phyloP scores from a whole-genome alignment of 2,113 vertebrate genomes.

The Archocentrus centrarchus region DNA sequence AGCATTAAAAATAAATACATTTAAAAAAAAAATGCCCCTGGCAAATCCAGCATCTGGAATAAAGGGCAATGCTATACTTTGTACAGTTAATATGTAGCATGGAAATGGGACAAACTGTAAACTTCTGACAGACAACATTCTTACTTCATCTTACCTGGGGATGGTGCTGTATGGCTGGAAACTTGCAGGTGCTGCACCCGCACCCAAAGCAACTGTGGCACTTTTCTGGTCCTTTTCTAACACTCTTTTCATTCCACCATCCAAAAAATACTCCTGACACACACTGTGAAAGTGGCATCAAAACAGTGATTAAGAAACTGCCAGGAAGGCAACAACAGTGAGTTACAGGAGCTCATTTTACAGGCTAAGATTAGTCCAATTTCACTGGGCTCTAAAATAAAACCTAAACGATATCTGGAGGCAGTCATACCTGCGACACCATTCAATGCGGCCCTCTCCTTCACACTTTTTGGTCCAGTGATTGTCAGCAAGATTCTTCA shows the following conservation, averaged over 20 bases:
- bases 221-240: slow-evolving; percentile 96
- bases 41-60: not conserved
- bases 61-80: not conserved
- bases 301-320: not conserved
- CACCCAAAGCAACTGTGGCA: slow-evolving; percentile 78
- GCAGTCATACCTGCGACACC: slow-evolving; percentile 93
- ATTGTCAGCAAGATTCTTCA: slow-evolving; percentile 98
- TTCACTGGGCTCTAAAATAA: not conserved
- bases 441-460: slow-evolving; percentile 97
- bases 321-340: not conserved
- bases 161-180: slow-evolving; percentile 47
- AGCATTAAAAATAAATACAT: too few relatives aligned
- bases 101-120: not conserved
- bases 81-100: not conserved
- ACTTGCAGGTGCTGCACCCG: slow-evolving; percentile 78
- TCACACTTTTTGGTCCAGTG: slow-evolving; percentile 96
- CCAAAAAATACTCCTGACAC: slow-evolving; percentile 96
- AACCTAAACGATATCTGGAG: not conserved
- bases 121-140: not conserved
- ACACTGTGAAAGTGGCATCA: slow-evolving; percentile 82
- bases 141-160: slow-evolving; percentile 57
- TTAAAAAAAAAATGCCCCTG: too few relatives aligned
- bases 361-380: not conserved
- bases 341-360: not conserved
- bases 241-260: slow-evolving; percentile 94